phyloP scores from a whole-genome alignment of 2,888 invertebrate species.

The Polietes domitor region DNA sequence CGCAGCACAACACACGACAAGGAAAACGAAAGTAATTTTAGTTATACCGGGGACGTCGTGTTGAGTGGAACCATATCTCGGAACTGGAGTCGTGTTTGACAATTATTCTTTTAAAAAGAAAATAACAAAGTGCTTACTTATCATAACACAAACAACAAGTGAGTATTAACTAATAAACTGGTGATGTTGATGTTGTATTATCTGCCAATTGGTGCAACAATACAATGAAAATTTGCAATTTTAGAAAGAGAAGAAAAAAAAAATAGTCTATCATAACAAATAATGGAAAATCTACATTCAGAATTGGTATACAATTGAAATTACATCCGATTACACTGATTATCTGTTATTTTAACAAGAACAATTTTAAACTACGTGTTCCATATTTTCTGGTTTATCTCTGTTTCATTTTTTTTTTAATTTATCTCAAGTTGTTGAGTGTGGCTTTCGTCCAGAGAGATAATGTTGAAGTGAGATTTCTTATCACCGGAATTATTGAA shows the following conservation, averaged over 20 bases:
- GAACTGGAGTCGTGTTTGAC: not conserved
- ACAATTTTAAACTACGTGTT: not conserved
- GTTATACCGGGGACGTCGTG: slow-evolving; percentile 41
- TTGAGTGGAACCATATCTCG: slow-evolving; percentile 36
- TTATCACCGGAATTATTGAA: not conserved
- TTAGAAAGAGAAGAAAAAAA: not conserved
- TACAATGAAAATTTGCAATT: slow-evolving; percentile 8
- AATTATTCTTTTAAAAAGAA: slow-evolving; percentile 19
- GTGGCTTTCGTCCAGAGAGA: not conserved
- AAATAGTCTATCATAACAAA: not conserved
- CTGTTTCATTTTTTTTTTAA: not conserved
- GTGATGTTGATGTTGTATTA: slow-evolving; percentile 26
- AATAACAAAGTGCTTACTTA: slow-evolving; percentile 21
- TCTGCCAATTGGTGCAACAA: slow-evolving; percentile 33
- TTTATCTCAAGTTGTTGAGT: slow-evolving; percentile 20
- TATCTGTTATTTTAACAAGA: not conserved
- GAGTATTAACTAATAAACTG: slow-evolving; percentile 1
- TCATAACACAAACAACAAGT: slow-evolving; percentile 55
- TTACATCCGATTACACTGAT: no score
- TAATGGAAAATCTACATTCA: no score
- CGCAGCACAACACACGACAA: not conserved
- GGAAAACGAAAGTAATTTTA: slow-evolving; percentile 49
- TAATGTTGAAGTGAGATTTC: not conserved
- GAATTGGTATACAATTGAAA: no score
- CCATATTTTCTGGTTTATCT: not conserved